Evolutionary conservation across 2,113 vertebrate species (phyloP).

Genomic region (Azemiops feae): DNA sequence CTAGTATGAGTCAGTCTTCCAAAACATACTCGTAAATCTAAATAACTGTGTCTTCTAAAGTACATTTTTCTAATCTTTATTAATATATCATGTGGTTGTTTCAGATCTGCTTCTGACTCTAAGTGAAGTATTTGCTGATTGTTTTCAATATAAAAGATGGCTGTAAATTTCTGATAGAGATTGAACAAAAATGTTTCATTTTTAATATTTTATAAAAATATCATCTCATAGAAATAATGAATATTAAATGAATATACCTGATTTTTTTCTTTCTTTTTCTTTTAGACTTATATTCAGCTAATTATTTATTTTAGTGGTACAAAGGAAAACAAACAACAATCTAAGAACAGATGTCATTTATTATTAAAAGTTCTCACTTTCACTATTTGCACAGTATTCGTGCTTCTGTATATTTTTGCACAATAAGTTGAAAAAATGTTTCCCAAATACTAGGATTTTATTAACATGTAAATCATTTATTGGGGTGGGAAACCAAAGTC

Average conservation of each 20-base stretch:
- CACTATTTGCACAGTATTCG: not conserved
- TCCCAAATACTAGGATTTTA: not conserved
- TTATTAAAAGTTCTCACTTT: not conserved
- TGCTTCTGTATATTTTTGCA: not conserved
- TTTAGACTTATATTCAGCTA: not conserved
- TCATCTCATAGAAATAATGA: not conserved
- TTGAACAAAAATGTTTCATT: not conserved
- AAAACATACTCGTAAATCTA: not conserved
- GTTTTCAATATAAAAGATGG: not conserved
- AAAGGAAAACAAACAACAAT: not conserved
- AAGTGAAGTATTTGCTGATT: not conserved
- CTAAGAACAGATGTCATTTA: not conserved
- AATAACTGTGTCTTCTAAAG: not conserved
- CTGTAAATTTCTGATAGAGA: not conserved
- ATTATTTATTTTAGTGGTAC: not conserved
- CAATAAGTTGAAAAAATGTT: not conserved
- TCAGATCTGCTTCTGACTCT: not conserved
- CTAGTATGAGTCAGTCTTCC: slow-evolving; percentile 3
- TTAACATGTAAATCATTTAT: not conserved
- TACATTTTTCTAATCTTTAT: not conserved
- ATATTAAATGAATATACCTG: not conserved
- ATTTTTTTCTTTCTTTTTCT: not conserved
- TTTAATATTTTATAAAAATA: not conserved
- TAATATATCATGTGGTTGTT: not conserved
- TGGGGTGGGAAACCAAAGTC: not conserved